Evolutionary conservation across 2,888 invertebrate species (phyloP), one percentile per base, ranked within the genome.

Genomic region (Platycheirus rosarum): DNA sequence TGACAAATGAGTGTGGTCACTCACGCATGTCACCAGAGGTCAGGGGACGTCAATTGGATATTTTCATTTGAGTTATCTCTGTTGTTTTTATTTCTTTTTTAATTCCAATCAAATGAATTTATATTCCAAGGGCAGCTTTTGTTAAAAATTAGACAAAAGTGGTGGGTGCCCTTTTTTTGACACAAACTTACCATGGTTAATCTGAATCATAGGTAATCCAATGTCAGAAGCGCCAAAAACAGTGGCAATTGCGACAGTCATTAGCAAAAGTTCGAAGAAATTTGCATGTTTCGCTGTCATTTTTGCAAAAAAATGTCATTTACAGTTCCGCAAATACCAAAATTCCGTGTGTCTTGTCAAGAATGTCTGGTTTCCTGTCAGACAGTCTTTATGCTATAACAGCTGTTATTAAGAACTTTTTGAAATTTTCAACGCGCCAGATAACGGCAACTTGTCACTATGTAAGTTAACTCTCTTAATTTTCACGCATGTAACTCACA

Each of bases 151-250:
- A 46, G 8, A 44, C 8, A 70, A 65, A 60, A 42, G 26, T 18
- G 8, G 2, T n/a, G n/a, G 3, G 20, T 13, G 20, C 18, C 3
- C n/a, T 20, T 55, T n/a, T 0, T 5, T 9, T 8, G 14, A 29
- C 35, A 23, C 35, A 40, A 86, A 87, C 89, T 87, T 86, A 89
- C 89, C 89, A 86, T 89, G 88, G 87, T 88, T 89, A 85, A 89
- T 88, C 87, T 89, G 89, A 86, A 89, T 89, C 84, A 89, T 85
- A 73, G 89, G 88, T 85, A 89, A 85, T 57, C 87, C 89, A 85
- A 85, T 84, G 84, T 87, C 86, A 20, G 80, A 84, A 32, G 80
- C 80, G 60, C 71, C 63, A 8, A 77, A 32, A 37, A 68, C 71
- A 68, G 13, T 49, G 5, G 23, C 68, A 16, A 14, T 49, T 40